Evolutionary conservation across 2,797 vertebrate genomes (phyloP), one percentile per base, ranked within the genome.

Genomic region (Danio jaintianensis): DNA sequence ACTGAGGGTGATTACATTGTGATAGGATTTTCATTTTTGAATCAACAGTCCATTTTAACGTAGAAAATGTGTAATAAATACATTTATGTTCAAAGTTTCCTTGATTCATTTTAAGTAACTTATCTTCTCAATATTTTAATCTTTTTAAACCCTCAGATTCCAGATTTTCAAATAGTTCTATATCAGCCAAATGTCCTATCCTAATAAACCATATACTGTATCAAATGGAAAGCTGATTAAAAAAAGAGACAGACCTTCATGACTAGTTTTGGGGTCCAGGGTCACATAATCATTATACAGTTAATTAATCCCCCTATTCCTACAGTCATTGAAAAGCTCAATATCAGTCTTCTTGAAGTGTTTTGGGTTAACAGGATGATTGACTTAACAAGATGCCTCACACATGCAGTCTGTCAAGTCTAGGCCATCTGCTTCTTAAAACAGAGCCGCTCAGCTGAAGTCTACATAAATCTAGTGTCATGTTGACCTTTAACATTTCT

Each of bases 381-480:
- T 45, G 42, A 61, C 16, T 61, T 42, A 22, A 43, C 72, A 16
- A 4, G 8, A 10, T 79, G 38, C 15, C 9, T 29, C 13, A 79
- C 18, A 36, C 13, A 29, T 68, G 36, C n/a, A 59, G 5, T 56
- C 6, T 3, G 20, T 15, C 42, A 42, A 48, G 16, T 66, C 50
- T 7, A 47, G 16, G 29, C 29, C 29, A 59, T 15, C 43, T 48
- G 16, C 20, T 48, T 11, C 22, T 58, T 67, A 15, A 50, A 66
- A 47, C 0, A 5, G 45, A 58, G 12, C 29, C 62, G 64, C 6
- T 20, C 43, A 10, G n/a, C 42, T 45, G 10, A 64, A 18, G 1
- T 70, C 66, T 43, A 10, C 12, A 62, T 7, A 38, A 47, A 18
- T 16, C 72, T 59, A 64, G n/a, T n/a, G 48, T 13, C 56, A 62